Base-by-base conservation (phyloP, 1,140 invertebrate genomes). In the Brachionus calyciflorus region DNA sequence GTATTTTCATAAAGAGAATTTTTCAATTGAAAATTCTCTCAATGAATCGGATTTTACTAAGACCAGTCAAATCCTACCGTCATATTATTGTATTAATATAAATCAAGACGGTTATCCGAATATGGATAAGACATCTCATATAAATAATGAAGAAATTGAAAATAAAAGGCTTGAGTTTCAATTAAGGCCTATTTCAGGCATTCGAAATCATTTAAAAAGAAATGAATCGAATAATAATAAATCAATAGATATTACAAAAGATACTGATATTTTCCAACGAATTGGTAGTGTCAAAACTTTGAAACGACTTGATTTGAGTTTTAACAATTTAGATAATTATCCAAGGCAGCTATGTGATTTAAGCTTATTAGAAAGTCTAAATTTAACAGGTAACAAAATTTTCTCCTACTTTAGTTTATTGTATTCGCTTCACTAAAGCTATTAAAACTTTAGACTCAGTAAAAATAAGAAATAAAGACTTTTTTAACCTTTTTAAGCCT, bases 241-340 rank as follows among this genome's bases (percentile, higher is more conserved):
- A 57, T 12, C 12, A 17, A 19, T 49, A 1, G 46, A 73, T 30
- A 10, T 49, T 17, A 26, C 40, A 7, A 73, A 51, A 73, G 46
- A 73, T 10, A 55, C 69, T 17, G 69, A 73, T 30, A 40, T 73
- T 6, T 40, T 73, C 3, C 46, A 73, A 49, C 21, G 46, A 28
- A 73, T 73, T 41, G 69, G 69, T 17, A 73, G 44, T 30, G 37
- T 73, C 7, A 73, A 55, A 51, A 73, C 69, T 46, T 24, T 73
- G 10, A 73, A 73, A 73, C 30, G 69, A 73, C 46, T 73, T 9
- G 69, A 73, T 49, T 37, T 73, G 5, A 73, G 69, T 12, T 55
- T 33, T 49, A 73, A 73, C 21, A 55, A 55, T 33, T 41, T 73
- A 30, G 46, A 55, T 37, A 26, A 9, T 48, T 73, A 73, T 49